Conservation (phyloP, 2,888 invertebrate genomes). For the Beris chalybata region DNA sequence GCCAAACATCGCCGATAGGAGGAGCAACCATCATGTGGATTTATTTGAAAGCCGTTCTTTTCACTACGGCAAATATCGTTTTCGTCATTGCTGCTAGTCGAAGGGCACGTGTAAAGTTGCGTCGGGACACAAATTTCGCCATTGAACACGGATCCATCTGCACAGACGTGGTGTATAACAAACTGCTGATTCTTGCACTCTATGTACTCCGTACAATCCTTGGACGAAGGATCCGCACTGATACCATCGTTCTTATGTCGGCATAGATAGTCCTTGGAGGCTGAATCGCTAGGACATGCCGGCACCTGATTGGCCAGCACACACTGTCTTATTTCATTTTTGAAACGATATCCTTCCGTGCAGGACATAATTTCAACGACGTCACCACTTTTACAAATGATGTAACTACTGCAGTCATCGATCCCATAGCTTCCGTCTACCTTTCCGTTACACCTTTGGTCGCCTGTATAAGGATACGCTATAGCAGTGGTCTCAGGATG, state of each 20-base stretch:
- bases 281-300: conserved; percentile 34
- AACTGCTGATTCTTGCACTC: conserved; percentile 47
- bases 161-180: conserved; percentile 45
- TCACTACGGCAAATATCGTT: conserved; percentile 56
- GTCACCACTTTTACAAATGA: conserved; percentile 46
- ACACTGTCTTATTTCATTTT: conserved; percentile 45
- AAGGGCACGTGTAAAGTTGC: conserved; percentile 44
- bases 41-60: conserved; percentile 58
- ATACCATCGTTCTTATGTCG: conserved; percentile 47
- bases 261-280: conserved; percentile 39
- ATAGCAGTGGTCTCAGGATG: conserved; percentile 55
- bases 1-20: conserved; percentile 50
- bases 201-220: conserved; percentile 49
- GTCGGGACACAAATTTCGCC: conserved; percentile 49
- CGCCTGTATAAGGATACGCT: conserved; percentile 45
- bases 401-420: conserved; percentile 47
- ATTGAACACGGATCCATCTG: conserved; percentile 48
- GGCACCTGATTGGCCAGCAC: conserved; percentile 41
- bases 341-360: conserved; percentile 45
- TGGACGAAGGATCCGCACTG: conserved; percentile 47
- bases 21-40: conserved; percentile 49
- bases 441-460: conserved; percentile 45
- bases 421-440: conserved; percentile 48
- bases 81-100: conserved; percentile 31
- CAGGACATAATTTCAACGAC: conserved; percentile 48